Evolutionary conservation across 2,888 invertebrate species (phyloP).

Genomic region (Abrostola triplasia): DNA sequence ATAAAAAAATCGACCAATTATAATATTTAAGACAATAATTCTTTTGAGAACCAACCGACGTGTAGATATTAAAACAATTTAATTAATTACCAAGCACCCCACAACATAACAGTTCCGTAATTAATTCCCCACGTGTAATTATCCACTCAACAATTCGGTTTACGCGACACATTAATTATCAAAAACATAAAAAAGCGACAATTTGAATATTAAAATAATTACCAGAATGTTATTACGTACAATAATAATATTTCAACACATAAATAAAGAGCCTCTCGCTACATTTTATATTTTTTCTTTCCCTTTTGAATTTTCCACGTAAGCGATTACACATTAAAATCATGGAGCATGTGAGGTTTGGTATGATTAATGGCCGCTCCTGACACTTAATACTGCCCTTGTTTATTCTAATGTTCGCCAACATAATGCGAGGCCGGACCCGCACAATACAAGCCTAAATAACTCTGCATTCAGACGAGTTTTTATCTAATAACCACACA

Average conservation of each 20-base stretch:
- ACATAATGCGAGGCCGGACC: slow-evolving; percentile 53
- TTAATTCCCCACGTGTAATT: slow-evolving; percentile 18
- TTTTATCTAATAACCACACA: slow-evolving; percentile 30
- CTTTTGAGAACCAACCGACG: neutral
- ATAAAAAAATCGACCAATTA: too few species aligned
- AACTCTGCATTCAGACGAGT: slow-evolving; percentile 30
- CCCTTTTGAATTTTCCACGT: slow-evolving; percentile 65
- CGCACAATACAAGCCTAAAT: slow-evolving; percentile 31
- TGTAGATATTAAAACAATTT: neutral
- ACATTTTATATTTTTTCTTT: slow-evolving; percentile 47
- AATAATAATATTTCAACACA: slow-evolving; percentile 38
- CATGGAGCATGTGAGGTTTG: slow-evolving; percentile 61
- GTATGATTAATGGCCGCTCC: slow-evolving; percentile 70
- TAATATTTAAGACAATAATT: neutral
- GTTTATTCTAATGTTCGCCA: slow-evolving; percentile 65
- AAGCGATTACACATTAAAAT: slow-evolving; percentile 67
- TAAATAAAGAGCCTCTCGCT: slow-evolving; percentile 49
- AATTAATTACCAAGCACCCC: slow-evolving; percentile 7
- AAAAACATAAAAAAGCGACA: slow-evolving; percentile 38
- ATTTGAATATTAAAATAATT: slow-evolving; percentile 53
- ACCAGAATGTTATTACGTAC: slow-evolving; percentile 23
- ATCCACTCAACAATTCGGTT: slow-evolving; percentile 17
- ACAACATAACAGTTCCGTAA: slow-evolving; percentile 8
- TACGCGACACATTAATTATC: slow-evolving; percentile 30
- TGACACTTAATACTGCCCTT: slow-evolving; percentile 65